phyloP scores from a whole-genome alignment of 2,888 invertebrate genomes.

The Tipula lateralis region DNA sequence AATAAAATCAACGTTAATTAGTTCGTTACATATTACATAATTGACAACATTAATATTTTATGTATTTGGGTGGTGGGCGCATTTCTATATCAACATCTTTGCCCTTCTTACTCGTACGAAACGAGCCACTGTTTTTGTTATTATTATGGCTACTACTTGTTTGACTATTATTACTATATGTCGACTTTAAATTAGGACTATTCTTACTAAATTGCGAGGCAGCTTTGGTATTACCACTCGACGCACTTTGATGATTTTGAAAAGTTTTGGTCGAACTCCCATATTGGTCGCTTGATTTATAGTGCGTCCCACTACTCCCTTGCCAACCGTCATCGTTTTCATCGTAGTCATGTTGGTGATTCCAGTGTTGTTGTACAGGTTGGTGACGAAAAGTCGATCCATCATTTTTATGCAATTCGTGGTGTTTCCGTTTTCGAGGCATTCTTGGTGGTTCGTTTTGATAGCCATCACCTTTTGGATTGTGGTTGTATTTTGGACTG shows the following conservation, averaged over 20 bases:
- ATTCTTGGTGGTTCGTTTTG: conserved; percentile 39
- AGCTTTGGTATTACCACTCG: neutral
- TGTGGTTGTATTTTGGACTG: conserved; percentile 47
- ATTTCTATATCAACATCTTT: neutral
- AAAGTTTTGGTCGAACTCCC: neutral
- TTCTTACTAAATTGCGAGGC: neutral
- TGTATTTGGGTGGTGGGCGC: conserved; percentile 16
- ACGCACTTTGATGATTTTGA: neutral
- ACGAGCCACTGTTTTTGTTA: neutral
- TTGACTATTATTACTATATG: neutral
- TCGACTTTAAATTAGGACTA: neutral
- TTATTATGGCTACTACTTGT: neutral
- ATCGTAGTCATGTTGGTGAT: neutral
- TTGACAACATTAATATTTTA: conserved; percentile 12
- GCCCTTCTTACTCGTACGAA: neutral
- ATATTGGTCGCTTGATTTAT: neutral
- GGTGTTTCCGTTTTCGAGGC: neutral
- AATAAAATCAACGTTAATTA: neutral
- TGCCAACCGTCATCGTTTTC: conserved; percentile 12
- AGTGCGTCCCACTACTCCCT: neutral
- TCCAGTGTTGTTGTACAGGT: neutral
- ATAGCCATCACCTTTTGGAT: conserved; percentile 48
- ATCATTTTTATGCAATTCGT: neutral
- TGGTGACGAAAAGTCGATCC: neutral
- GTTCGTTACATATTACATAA: neutral